These are phyloP conservation scores for Sarotherodon lohbergeri DNA, from an alignment of 2,113 vertebrate genomes.

Conservation along the genomic window DNA sequence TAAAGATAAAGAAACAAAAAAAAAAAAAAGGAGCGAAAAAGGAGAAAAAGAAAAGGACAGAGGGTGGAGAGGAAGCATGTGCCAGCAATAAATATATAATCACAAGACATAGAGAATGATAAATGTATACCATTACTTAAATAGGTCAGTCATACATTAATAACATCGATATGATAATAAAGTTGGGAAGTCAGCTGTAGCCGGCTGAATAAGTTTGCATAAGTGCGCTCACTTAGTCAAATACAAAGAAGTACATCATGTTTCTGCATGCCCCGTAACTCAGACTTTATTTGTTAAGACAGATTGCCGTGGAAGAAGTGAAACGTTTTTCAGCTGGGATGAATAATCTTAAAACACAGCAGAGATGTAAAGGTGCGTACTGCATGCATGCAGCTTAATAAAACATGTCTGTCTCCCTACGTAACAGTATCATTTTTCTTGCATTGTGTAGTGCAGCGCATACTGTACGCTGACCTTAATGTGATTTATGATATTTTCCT, in stretches of 20 bases:
- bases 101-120: constrained; percentile 45
- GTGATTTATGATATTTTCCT: constrained; percentile 40
- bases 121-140: constrained; percentile 54
- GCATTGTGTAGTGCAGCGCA: neutral
- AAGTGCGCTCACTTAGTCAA: constrained; percentile 26
- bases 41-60: constrained; percentile 13
- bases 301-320: neutral
- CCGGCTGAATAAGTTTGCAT: constrained; percentile 20
- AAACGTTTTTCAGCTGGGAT: neutral
- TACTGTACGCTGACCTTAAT: constrained; percentile 17
- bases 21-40: neutral
- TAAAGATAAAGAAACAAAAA: too few species aligned
- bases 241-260: constrained; percentile 30
- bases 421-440: neutral
- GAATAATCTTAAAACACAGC: neutral
- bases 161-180: constrained; percentile 43
- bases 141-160: constrained; percentile 62
- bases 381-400: neutral
- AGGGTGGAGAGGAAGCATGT: neutral
- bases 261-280: neutral
- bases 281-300: neutral
- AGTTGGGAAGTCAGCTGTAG: constrained; percentile 30
- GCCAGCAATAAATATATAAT: constrained; percentile 47
- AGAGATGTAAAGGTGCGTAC: neutral
- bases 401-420: neutral